These are phyloP conservation scores for Drosophila helvetica DNA, from an alignment of 2,888 invertebrate genomes.

Conservation along the genomic window DNA sequence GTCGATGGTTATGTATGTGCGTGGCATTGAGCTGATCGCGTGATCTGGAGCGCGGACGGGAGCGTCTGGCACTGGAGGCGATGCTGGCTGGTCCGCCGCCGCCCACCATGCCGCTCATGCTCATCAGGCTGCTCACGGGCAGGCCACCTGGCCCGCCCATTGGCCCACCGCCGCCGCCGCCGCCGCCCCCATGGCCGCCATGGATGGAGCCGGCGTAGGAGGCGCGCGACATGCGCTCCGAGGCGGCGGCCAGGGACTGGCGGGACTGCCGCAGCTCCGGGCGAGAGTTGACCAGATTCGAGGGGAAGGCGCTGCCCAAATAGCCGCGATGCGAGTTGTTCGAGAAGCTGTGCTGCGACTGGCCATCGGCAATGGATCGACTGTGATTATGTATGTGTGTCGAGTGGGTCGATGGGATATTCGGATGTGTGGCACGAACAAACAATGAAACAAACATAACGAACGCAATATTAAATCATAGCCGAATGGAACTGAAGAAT, in stretches of 20 bases:
- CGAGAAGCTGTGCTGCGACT: conserved; percentile 94
- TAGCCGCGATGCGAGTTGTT: conserved; percentile 91
- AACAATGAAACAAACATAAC: conserved; percentile 43
- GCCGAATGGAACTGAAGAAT: conserved; percentile 42
- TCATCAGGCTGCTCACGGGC: conserved; percentile 71
- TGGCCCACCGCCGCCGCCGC: conserved; percentile 17
- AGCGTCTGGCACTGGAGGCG: conserved; percentile 87
- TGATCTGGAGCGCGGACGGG: conserved; percentile 91
- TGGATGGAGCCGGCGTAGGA: conserved; percentile 89
- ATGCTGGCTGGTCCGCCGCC: conserved; percentile 85
- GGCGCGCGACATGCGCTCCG: conserved; percentile 91
- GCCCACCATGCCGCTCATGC: conserved; percentile 72
- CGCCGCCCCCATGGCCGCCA: conserved; percentile 65
- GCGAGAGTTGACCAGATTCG: conserved; percentile 90
- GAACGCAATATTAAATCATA: conserved; percentile 51
- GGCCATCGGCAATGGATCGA: conserved; percentile 93
- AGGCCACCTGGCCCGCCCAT: conserved; percentile 40
- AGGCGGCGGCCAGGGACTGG: conserved; percentile 92
- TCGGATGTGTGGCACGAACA: conserved; percentile 30
- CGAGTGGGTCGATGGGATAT: neutral
- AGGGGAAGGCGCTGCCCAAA: conserved; percentile 88
- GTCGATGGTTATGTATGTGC: conserved; percentile 86
- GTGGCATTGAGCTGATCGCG: conserved; percentile 86
- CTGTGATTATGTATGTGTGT: conserved; percentile 35
- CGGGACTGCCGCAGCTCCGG: conserved; percentile 94